phyloP scores from a whole-genome alignment of 2,888 invertebrate species.

The Perizoma affinitatum region DNA sequence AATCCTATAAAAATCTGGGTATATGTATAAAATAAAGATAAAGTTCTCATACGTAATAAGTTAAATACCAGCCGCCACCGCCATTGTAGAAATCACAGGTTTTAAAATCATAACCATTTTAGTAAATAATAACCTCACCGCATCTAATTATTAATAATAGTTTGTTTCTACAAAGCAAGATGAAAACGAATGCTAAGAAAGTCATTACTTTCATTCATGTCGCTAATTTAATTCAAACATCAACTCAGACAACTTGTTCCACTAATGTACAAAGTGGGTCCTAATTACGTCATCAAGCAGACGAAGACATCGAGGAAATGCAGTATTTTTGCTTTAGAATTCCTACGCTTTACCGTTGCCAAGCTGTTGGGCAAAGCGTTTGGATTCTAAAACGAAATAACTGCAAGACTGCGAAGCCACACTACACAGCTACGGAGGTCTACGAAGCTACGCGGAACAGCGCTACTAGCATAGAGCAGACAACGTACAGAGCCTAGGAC shows the following conservation, averaged over 20 bases:
- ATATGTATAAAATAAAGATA: too few species aligned
- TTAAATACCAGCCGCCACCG: too few species aligned
- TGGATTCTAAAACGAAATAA: slow-evolving; percentile 95
- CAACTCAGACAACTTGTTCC: slow-evolving; percentile 10
- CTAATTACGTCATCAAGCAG: slow-evolving; percentile 35
- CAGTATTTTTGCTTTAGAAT: slow-evolving; percentile 92
- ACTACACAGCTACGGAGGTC: slow-evolving; percentile 32
- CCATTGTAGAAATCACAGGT: too few species aligned
- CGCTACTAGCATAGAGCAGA: not conserved
- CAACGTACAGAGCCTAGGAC: not conserved
- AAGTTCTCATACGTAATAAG: too few species aligned
- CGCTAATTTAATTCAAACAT: not conserved
- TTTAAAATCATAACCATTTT: too few species aligned
- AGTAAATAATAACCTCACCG: too few species aligned
- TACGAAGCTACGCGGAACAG: slow-evolving; percentile 26
- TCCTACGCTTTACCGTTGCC: slow-evolving; percentile 97
- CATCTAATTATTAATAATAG: too few species aligned
- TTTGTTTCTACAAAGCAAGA: not conserved
- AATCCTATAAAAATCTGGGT: too few species aligned
- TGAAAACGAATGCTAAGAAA: slow-evolving; percentile 8
- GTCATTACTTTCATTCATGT: not conserved
- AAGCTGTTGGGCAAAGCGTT: slow-evolving; percentile 94
- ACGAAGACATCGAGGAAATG: slow-evolving; percentile 44
- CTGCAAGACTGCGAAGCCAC: slow-evolving; percentile 45
- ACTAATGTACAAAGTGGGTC: slow-evolving; percentile 17